Evolutionary conservation across 2,113 vertebrate genomes (phyloP).

Genomic region (Vombatus ursinus): DNA sequence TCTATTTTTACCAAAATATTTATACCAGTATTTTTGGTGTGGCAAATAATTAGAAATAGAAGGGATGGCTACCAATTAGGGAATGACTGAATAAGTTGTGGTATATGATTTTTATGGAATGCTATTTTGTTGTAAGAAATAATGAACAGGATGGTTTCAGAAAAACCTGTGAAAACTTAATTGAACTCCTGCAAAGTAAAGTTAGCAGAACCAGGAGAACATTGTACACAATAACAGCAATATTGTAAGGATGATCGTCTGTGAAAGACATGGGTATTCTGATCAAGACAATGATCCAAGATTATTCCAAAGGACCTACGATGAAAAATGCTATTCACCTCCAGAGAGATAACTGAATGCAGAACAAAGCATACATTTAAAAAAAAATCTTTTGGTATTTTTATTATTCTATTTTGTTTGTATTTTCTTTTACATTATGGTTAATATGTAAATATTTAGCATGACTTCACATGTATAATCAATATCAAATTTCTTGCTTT

Average conservation of each 20-base stretch:
- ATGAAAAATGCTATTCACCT: background rate
- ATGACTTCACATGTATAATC: background rate
- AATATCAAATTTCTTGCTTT: too few relatives aligned
- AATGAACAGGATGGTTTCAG: background rate
- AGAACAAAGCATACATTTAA: background rate
- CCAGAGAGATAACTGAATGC: background rate
- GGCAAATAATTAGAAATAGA: background rate
- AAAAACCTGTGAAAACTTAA: background rate
- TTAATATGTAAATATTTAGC: background rate
- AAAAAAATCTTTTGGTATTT: too few relatives aligned
- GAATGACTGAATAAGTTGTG: background rate
- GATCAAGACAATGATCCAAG: background rate
- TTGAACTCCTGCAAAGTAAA: background rate
- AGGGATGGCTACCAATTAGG: background rate
- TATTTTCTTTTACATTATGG: too few relatives aligned
- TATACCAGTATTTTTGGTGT: background rate
- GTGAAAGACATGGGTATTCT: background rate
- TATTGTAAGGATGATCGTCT: too few relatives aligned
- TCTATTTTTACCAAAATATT: background rate
- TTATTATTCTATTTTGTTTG: background rate
- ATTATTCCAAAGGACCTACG: background rate
- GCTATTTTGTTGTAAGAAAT: background rate
- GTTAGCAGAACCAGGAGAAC: background rate
- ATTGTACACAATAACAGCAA: background rate
- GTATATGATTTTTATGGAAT: background rate